Base-by-base conservation (phyloP, 2,797 vertebrate genomes). In the Podarcis lilfordi region DNA sequence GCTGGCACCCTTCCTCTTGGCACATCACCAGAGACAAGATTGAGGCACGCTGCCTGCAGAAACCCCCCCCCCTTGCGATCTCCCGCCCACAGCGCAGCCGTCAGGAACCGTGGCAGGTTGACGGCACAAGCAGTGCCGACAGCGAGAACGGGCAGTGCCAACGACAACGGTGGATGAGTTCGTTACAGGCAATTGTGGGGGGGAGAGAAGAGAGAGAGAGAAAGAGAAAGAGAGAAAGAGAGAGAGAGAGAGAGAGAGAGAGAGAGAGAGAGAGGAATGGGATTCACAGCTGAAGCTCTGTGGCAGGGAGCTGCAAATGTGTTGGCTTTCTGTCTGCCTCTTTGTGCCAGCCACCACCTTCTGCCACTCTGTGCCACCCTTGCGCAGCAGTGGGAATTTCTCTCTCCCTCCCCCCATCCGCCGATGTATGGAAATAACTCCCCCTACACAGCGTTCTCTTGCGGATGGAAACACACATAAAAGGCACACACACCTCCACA, bases 31-130 rank as follows among this genome's bases (percentile, higher is more conserved):
- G 72, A 37, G 79, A 82, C 0, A 50, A 69, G 72, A 23, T 19
- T 11, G 79, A 77, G 35, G 61, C 61, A 23, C 23, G 10, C 3
- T 29, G 59, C 68, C 25, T 37, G 69, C 69, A 32, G 13, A 75
- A 68, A n/a, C 35, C 37, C 8, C 50, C 11, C 64, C 66, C 76
- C 72, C 59, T 15, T 5, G 32, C 27, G 2, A 13, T 19, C 55
- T 13, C 40, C 85, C 85, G 76, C 89, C 88, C 61, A 86, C 88
- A n/a, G 35, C 64, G 10, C 84, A 86, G 88, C 83, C 83, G 83
- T 85, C 88, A 81, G 83, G 88, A 85, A 81, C 83, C 59, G 9
- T 55, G 69, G 83, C 83, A n/a, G 55, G 80, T 66, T 78, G 80
- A 68, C 40, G 76, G 89, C 81, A 87, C 85, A 87, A n/a, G 25